Base-by-base conservation (phyloP, 2,888 invertebrate genomes). In the Hypomecis punctinalis region DNA sequence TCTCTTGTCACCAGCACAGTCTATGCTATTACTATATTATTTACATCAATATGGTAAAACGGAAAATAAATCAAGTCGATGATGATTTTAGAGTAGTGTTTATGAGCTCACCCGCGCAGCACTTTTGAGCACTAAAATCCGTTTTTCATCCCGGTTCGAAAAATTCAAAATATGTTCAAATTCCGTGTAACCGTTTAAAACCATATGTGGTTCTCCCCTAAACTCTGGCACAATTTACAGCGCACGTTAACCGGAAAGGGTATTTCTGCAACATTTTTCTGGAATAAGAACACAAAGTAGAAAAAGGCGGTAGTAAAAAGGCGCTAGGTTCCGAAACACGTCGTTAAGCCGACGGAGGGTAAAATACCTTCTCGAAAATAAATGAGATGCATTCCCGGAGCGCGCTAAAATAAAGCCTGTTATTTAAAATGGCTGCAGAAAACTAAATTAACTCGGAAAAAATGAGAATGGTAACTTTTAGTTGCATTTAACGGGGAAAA, bases 361-460 rank as follows among this genome's bases (percentile, higher is more conserved):
- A 63, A 66, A 68, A 68, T 62, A 61, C 60, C 62, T 49, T 54
- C 69, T 68, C 55, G 48, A 63, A 70, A 70, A 68, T 68, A 72
- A 68, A 72, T 70, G 67, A 64, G 70, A 63, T 68, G 70, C 66
- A 69, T 69, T 66, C 67, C 63, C 9, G 23, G 42, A 52, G 61
- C 54, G 59, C 53, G 43, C 23, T 47, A 70, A 68, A 62, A 64
- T 59, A 66, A 62, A 61, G 63, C 45, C 54, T 49, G 35, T 46
- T 45, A 63, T 59, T 61, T 53, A 57, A 61, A 63, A 63, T 56
- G 47, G 48, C 53, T 54, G 53, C 47, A 52, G 64, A 57, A 61
- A 33, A 54, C 40, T 40, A 11, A 51, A 56, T 56, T 62, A 56
- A 42, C 45, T 39, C n/a, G 13, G 23, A 37, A 23, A n/a, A 48